A percentile compares a stretch with the other conserved stretches of the same genome.
phyloP scores from a whole-genome alignment of 2,113 vertebrate genomes.

The Engystomops pustulosus region DNA sequence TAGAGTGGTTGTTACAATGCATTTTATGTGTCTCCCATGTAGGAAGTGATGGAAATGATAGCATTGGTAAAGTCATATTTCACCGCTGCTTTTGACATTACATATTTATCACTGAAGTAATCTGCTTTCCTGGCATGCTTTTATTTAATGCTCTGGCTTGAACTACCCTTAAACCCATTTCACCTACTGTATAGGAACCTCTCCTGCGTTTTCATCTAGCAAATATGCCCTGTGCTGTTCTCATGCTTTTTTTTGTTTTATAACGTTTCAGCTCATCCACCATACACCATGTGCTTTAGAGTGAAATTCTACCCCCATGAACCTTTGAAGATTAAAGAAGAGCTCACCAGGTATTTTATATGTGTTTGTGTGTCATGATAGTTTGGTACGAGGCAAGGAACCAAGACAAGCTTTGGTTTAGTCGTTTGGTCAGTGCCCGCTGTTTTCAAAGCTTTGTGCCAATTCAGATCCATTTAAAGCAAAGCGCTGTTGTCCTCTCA shows the following conservation, averaged over 20 bases:
- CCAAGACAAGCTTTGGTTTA: conserved; percentile 51
- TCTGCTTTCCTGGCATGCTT: conserved; percentile 42
- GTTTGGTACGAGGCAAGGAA: neutral
- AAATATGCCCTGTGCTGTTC: conserved; percentile 63
- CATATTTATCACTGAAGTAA: neutral
- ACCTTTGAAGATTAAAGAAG: conserved; percentile 98
- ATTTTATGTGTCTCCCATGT: neutral
- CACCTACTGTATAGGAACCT: conserved; percentile 18
- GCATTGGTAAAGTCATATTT: neutral
- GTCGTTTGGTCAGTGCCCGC: neutral
- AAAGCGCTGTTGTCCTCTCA: neutral
- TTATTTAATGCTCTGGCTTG: conserved; percentile 57
- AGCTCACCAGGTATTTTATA: conserved; percentile 91
- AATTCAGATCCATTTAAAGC: neutral
- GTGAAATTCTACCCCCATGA: conserved; percentile 99
- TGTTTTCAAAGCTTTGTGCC: neutral
- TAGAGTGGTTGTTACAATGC: neutral
- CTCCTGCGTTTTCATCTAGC: conserved; percentile 55
- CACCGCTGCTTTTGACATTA: conserved; percentile 26
- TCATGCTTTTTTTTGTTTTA: conserved; percentile 71
- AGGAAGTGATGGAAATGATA: neutral
- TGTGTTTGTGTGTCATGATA: conserved; percentile 60
- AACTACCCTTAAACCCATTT: conserved; percentile 37
- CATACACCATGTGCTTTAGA: conserved; percentile 98
- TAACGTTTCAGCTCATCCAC: conserved; percentile 90